A percentile compares a stretch with the other conserved stretches of the same genome.
Conservation (phyloP, 1,140 invertebrate species). For the Caenorhabditis tropicalis region DNA sequence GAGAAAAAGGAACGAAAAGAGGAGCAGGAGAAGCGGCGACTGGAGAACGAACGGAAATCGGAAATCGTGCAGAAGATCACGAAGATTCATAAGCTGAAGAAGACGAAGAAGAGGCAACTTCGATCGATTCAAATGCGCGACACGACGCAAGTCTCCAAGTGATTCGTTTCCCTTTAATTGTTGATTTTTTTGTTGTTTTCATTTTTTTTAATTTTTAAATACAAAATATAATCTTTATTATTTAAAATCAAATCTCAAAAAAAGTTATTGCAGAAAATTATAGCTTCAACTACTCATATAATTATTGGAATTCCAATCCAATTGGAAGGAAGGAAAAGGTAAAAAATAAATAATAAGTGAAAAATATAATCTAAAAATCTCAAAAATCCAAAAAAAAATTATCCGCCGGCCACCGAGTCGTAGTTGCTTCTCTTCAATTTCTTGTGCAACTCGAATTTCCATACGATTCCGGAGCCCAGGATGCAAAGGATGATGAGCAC, state of each 20-base stretch:
- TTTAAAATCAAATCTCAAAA: neutral
- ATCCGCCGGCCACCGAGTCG: constrained; percentile 69
- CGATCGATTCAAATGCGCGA: constrained; percentile 55
- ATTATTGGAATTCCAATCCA: too few species aligned
- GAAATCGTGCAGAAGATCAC: constrained; percentile 57
- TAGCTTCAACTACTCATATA: constrained; percentile 10
- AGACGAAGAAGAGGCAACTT: constrained; percentile 57
- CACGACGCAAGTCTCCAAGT: neutral
- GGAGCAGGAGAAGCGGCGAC: constrained; percentile 53
- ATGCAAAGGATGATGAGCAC: constrained; percentile 69
- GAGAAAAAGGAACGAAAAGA: constrained; percentile 53
- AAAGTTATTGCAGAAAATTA: neutral
- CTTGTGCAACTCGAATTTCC: constrained; percentile 69
- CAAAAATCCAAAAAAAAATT: constrained; percentile 22
- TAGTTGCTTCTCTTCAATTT: constrained; percentile 66
- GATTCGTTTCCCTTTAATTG: neutral
- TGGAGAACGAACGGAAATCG: constrained; percentile 54
- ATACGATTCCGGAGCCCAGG: constrained; percentile 66
- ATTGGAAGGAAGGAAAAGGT: too few species aligned
- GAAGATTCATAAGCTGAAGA: constrained; percentile 54
- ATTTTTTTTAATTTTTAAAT: neutral
- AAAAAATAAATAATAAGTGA: neutral
- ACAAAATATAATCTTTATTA: too few species aligned
- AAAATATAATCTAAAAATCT: neutral
- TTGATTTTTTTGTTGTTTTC: neutral